phyloP scores from a whole-genome alignment of 2,797 vertebrate species.

The Syncerus caffer region DNA sequence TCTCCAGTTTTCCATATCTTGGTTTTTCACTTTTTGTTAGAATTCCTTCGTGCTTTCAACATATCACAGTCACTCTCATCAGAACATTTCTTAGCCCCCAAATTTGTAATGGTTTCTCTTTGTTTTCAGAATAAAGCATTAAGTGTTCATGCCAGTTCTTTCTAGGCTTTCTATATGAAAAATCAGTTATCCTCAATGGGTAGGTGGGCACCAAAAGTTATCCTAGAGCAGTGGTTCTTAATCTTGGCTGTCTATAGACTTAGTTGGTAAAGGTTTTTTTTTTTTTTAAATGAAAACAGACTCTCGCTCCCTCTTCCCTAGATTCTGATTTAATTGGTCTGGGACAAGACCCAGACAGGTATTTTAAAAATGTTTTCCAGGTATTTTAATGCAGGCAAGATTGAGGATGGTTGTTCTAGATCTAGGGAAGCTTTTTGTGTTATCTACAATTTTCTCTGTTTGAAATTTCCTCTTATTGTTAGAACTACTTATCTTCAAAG shows the following conservation, averaged over 20 bases:
- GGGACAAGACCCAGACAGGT: neutral
- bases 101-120: neutral
- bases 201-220: neutral
- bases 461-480: neutral
- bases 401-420: neutral
- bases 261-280: neutral
- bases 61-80: neutral
- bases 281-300: neutral
- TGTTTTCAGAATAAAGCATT: neutral
- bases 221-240: neutral
- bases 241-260: neutral
- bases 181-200: neutral
- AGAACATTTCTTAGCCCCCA: neutral
- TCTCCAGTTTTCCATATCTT: conserved; percentile 10
- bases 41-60: neutral
- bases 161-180: neutral
- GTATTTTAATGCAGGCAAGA: neutral
- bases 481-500: neutral
- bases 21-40: neutral
- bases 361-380: neutral
- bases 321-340: conserved; percentile 14
- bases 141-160: neutral
- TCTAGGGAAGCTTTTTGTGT: neutral
- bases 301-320: neutral
- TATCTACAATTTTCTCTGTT: neutral